These are phyloP conservation scores for Rhagologus leucostigma DNA, from an alignment of 2,113 vertebrate species.

Conservation along the genomic window DNA sequence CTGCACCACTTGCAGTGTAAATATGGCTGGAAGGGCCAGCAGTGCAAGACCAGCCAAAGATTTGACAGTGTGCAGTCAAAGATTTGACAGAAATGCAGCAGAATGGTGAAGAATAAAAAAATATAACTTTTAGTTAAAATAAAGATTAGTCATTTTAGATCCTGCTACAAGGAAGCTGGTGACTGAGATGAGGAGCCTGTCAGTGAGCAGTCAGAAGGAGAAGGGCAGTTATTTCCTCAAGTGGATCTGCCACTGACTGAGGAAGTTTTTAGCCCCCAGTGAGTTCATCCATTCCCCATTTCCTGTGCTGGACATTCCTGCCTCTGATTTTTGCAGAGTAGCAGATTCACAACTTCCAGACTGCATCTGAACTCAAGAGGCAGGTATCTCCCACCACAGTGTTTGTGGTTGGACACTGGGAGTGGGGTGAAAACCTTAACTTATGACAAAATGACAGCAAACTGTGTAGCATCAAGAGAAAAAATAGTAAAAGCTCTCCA, in stretches of 20 bases:
- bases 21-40: neutral
- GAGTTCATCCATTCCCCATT: neutral
- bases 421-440: neutral
- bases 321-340: neutral
- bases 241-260: neutral
- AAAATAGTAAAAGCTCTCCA: neutral
- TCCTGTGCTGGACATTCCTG: neutral
- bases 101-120: neutral
- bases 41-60: neutral
- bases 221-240: neutral
- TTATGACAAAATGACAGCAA: neutral
- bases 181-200: neutral
- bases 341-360: neutral
- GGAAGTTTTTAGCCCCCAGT: neutral
- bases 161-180: neutral
- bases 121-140: neutral
- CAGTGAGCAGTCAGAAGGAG: neutral
- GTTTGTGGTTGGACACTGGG: neutral
- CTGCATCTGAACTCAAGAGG: neutral
- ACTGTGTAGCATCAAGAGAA: neutral
- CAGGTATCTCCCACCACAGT: neutral
- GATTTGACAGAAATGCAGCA: neutral
- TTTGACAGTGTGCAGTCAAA: neutral
- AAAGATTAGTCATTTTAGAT: neutral
- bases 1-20: neutral